Percentiles rank a stretch among this genome's conserved stretches.
Conservation (phyloP, 1,140 invertebrate genomes). For the Spodoptera litura region DNA sequence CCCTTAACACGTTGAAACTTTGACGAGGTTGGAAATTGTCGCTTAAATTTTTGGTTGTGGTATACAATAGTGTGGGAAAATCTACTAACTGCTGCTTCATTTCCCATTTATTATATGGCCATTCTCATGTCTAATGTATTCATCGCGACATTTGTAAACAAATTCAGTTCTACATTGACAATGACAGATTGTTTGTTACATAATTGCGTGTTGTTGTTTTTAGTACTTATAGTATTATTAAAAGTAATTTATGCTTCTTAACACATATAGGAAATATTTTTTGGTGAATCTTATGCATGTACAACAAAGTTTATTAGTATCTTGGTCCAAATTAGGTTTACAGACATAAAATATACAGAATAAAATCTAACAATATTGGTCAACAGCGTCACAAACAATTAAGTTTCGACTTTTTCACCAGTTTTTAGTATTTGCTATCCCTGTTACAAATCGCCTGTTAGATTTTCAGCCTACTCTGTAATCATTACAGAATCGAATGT, state of each 20-base stretch:
- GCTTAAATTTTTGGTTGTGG: too few relatives aligned
- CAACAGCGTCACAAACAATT: too few relatives aligned
- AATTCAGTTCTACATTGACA: not conserved
- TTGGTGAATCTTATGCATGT: too few relatives aligned
- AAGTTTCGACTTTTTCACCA: too few relatives aligned
- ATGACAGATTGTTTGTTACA: slow-evolving; percentile 5
- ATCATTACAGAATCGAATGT: slow-evolving; percentile 15
- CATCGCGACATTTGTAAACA: slow-evolving; percentile 5
- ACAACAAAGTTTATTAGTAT: too few relatives aligned
- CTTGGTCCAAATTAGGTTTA: too few relatives aligned
- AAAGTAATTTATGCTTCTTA: too few relatives aligned
- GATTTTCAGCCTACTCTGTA: not conserved
- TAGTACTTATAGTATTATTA: too few relatives aligned
- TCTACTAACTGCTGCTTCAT: not conserved
- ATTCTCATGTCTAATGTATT: slow-evolving; percentile 5
- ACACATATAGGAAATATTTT: too few relatives aligned
- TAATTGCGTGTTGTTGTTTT: not conserved
- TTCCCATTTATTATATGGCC: not conserved
- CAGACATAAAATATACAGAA: too few relatives aligned
- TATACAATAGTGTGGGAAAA: slow-evolving; percentile 3
- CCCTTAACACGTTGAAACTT: not conserved
- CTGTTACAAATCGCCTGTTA: not conserved
- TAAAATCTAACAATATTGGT: too few relatives aligned
- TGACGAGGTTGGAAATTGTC: not conserved
- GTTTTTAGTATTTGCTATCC: too few relatives aligned